phyloP scores from a whole-genome alignment of 2,888 invertebrate genomes.

The Phaonia tiefii region DNA sequence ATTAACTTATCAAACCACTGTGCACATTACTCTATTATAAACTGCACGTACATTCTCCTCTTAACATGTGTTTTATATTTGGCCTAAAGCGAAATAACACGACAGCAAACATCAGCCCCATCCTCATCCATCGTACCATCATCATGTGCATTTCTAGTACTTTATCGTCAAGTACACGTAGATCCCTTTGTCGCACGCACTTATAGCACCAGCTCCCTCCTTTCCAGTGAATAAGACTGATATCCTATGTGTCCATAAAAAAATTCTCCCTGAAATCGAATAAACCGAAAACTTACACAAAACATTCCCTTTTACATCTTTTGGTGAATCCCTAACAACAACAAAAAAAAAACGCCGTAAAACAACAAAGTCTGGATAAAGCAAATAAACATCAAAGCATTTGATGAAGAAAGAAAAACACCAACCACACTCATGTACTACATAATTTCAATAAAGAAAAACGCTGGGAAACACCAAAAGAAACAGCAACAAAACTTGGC shows the following conservation, averaged over 20 bases:
- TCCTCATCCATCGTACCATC: slow-evolving; percentile 10
- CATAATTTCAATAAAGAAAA: too few relatives aligned
- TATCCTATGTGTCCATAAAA: neutral
- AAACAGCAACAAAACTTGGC: slow-evolving; percentile 13
- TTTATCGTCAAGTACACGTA: neutral
- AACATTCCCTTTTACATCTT: neutral
- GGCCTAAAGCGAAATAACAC: neutral
- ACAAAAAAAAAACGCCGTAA: slow-evolving; percentile 12
- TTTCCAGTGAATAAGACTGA: neutral
- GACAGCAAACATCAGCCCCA: too few relatives aligned
- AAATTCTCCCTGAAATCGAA: neutral
- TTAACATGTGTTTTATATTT: too few relatives aligned
- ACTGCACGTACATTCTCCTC: too few relatives aligned
- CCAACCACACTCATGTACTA: slow-evolving; percentile 8
- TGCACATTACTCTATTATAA: too few relatives aligned
- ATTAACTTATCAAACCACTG: too few relatives aligned
- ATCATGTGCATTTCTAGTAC: neutral
- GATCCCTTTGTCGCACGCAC: neutral
- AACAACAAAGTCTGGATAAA: slow-evolving; percentile 21
- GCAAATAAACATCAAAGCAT: slow-evolving; percentile 52
- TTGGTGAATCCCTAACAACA: neutral
- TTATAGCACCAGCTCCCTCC: neutral
- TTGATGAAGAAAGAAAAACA: slow-evolving; percentile 37
- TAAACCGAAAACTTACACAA: neutral
- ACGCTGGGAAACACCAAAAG: neutral